phyloP scores from a whole-genome alignment of 2,888 invertebrate genomes.

The Glyphotaelius pellucidus region DNA sequence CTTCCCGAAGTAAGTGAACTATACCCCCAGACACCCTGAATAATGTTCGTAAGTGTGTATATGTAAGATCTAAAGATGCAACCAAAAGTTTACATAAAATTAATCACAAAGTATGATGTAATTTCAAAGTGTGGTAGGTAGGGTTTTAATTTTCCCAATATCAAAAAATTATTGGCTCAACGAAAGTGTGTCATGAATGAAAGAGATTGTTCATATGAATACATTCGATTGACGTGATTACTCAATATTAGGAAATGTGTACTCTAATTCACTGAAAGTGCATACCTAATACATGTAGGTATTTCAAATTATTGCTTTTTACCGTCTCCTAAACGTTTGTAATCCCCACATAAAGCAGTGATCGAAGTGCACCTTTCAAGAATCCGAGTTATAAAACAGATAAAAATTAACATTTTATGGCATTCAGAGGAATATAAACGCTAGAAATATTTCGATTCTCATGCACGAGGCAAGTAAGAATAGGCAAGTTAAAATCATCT shows the following conservation, averaged over 20 bases:
- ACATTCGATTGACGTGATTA: neutral
- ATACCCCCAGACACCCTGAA: too few species aligned
- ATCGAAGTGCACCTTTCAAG: neutral
- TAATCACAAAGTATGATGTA: neutral
- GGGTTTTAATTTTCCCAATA: neutral
- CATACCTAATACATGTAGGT: neutral
- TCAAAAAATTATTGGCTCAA: neutral
- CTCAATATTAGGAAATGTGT: neutral
- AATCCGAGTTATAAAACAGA: neutral
- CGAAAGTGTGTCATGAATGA: neutral
- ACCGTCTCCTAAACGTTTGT: neutral
- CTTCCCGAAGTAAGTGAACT: too few species aligned
- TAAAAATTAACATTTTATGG: neutral
- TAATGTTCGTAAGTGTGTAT: too few species aligned
- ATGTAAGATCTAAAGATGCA: neutral
- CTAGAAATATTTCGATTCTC: too few species aligned
- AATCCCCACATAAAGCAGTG: neutral
- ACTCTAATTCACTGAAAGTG: neutral
- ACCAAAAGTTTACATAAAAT: neutral
- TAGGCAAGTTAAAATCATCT: too few species aligned
- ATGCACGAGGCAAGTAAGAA: too few species aligned
- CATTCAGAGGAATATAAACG: too few species aligned
- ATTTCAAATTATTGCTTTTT: neutral
- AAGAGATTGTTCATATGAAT: neutral
- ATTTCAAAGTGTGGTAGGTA: neutral